Conservation (phyloP, 37 sponge, comb jelly and placozoan genomes). For the Beroe forskalii region DNA sequence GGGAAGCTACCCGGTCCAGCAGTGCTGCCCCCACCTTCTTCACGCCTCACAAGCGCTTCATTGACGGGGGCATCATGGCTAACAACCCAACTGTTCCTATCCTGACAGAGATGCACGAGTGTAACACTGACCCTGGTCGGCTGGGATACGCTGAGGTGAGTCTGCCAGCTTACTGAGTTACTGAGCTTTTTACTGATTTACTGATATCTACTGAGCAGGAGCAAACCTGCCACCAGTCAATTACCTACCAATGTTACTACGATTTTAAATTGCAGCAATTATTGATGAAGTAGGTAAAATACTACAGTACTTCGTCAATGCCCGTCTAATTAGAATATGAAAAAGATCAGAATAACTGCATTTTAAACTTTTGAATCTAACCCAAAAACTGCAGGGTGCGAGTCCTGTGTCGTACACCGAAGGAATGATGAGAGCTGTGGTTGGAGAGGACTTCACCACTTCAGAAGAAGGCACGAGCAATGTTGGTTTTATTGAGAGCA, state of each 20-base stretch:
- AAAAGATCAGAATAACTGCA: too few relatives aligned
- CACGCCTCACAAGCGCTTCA: conserved; percentile 65
- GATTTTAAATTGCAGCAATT: too few relatives aligned
- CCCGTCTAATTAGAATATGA: too few relatives aligned
- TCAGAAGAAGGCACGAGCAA: not conserved
- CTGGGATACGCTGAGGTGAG: conserved; percentile 20
- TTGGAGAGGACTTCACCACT: conserved; percentile 33
- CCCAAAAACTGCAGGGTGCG: conserved; percentile 36
- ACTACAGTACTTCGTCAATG: too few relatives aligned
- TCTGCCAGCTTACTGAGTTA: too few relatives aligned
- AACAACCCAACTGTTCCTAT: conserved; percentile 75
- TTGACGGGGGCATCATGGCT: conserved; percentile 77
- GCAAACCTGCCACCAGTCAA: too few relatives aligned
- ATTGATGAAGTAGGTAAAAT: too few relatives aligned
- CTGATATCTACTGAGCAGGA: too few relatives aligned
- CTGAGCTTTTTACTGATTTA: conserved; percentile 3
- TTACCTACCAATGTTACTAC: too few relatives aligned
- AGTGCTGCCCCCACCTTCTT: conserved; percentile 77
- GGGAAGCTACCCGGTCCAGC: conserved; percentile 70
- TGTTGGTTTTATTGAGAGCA: conserved; percentile 33
- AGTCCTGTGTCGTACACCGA: conserved; percentile 22
- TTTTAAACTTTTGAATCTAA: too few relatives aligned
- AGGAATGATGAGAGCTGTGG: conserved; percentile 48
- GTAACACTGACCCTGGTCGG: conserved; percentile 46
- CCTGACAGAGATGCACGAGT: conserved; percentile 70